A percentile compares a stretch with the other conserved stretches of the same genome.
These are phyloP conservation scores for Nymphalis urticae DNA, from an alignment of 2,888 invertebrate genomes.

Conservation along the genomic window DNA sequence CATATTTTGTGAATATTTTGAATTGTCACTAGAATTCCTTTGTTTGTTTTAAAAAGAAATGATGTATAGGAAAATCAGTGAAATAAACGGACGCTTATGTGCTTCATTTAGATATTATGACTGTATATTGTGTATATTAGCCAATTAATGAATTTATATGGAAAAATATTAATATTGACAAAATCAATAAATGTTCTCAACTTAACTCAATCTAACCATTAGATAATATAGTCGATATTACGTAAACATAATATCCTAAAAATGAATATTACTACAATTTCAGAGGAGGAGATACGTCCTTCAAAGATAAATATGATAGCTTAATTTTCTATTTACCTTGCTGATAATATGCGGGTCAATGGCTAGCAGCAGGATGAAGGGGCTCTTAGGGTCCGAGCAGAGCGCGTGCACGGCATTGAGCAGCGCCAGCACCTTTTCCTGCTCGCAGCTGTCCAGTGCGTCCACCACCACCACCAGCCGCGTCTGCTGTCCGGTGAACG, in stretches of 20 bases:
- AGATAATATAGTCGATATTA: neutral
- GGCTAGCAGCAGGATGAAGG: conserved; percentile 97
- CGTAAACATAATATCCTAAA: too few relatives aligned
- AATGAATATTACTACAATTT: too few relatives aligned
- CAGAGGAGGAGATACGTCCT: too few relatives aligned
- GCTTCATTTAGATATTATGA: too few relatives aligned
- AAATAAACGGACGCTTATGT: too few relatives aligned
- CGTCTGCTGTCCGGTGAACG: conserved; percentile 96
- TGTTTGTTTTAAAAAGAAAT: too few relatives aligned
- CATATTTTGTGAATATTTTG: too few relatives aligned
- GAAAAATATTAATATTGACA: neutral
- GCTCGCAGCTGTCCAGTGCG: conserved; percentile 98
- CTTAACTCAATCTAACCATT: neutral
- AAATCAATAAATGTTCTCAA: too few relatives aligned
- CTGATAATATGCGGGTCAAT: conserved; percentile 99
- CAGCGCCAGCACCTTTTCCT: conserved; percentile 95
- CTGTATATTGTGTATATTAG: too few relatives aligned
- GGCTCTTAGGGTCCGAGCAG: conserved; percentile 95
- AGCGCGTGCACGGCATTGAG: conserved; percentile 97
- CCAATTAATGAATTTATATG: neutral
- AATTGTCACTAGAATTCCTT: too few relatives aligned
- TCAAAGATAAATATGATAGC: too few relatives aligned
- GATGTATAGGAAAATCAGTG: too few relatives aligned
- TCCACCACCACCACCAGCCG: conserved; percentile 97
- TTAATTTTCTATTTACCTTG: conserved; percentile 82